Evolutionary conservation across 2,113 vertebrate species (phyloP).

Genomic region (Chauna torquata): DNA sequence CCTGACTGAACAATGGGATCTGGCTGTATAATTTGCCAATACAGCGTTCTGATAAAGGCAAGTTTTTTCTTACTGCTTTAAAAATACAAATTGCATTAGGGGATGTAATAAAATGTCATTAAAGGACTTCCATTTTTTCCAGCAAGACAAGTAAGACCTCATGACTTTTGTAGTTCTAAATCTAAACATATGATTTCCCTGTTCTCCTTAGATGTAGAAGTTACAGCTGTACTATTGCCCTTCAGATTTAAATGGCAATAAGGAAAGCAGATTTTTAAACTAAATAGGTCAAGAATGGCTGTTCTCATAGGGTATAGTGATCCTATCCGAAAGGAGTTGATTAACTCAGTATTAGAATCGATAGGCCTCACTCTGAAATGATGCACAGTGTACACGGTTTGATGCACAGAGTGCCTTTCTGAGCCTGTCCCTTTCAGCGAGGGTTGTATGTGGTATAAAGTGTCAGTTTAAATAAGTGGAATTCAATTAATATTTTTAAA

Average conservation of each 20-base stretch:
- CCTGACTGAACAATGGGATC: not conserved
- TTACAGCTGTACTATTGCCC: slow-evolving; percentile 14
- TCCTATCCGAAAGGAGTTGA: not conserved
- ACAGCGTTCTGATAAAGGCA: slow-evolving; percentile 12
- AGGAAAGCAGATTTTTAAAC: slow-evolving; percentile 9
- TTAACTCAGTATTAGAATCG: not conserved
- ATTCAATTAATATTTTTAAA: not conserved
- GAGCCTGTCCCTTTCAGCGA: not conserved
- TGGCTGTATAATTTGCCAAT: slow-evolving; percentile 20
- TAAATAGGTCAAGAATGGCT: slow-evolving; percentile 5
- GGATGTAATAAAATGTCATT: not conserved
- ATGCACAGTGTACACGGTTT: not conserved
- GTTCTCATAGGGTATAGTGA: not conserved
- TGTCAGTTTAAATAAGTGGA: not conserved
- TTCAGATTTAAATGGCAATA: slow-evolving; percentile 2
- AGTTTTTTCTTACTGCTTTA: not conserved
- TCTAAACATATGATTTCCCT: not conserved
- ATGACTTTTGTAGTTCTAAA: not conserved
- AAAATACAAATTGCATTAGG: slow-evolving; percentile 6
- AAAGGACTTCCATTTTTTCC: slow-evolving; percentile 17
- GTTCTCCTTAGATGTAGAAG: slow-evolving; percentile 20
- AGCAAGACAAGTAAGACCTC: not conserved
- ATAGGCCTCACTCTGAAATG: not conserved
- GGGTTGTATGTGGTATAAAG: not conserved
- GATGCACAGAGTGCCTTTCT: slow-evolving; percentile 54